Percentiles rank a stretch among this genome's conserved stretches.
These are phyloP conservation scores for Naja naja DNA, from an alignment of 2,113 vertebrate genomes.

Conservation along the genomic window DNA sequence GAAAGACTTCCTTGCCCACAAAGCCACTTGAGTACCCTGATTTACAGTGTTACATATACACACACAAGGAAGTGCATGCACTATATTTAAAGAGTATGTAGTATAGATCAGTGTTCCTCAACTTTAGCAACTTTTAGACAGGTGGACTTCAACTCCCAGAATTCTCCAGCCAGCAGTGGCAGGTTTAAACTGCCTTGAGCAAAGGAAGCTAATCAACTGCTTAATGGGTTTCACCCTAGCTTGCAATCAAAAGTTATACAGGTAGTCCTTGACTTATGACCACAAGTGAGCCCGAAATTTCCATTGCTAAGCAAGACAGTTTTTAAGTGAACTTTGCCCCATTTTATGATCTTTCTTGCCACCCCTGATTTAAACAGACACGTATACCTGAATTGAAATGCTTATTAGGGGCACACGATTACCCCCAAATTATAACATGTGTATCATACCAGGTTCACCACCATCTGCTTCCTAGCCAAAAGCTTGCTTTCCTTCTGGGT, in stretches of 20 bases:
- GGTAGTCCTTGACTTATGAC: not conserved
- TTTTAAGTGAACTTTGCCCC: not conserved
- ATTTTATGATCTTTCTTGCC: not conserved
- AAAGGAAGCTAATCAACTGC: not conserved
- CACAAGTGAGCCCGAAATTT: not conserved
- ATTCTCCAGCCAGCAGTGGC: not conserved
- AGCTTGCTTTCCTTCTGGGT: rapidly evolving
- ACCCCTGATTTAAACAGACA: not conserved
- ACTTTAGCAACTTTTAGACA: not conserved
- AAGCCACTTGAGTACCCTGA: not conserved
- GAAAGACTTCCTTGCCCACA: not conserved
- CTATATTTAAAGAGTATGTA: not conserved
- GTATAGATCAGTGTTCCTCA: not conserved
- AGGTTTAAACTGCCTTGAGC: not conserved
- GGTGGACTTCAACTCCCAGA: not conserved
- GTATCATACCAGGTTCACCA: not conserved
- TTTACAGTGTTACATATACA: not conserved
- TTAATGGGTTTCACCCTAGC: not conserved
- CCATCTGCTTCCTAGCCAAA: rapidly evolving
- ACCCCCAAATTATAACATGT: not conserved
- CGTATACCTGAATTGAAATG: not conserved
- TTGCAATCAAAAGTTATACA: not conserved
- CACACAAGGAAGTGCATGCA: not conserved
- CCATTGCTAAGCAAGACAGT: not conserved
- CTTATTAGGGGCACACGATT: not conserved